Percentiles rank a stretch among this genome's conserved stretches.
Conservation (phyloP, 2,797 vertebrate species). For the Amblyopsis hoosieri region DNA sequence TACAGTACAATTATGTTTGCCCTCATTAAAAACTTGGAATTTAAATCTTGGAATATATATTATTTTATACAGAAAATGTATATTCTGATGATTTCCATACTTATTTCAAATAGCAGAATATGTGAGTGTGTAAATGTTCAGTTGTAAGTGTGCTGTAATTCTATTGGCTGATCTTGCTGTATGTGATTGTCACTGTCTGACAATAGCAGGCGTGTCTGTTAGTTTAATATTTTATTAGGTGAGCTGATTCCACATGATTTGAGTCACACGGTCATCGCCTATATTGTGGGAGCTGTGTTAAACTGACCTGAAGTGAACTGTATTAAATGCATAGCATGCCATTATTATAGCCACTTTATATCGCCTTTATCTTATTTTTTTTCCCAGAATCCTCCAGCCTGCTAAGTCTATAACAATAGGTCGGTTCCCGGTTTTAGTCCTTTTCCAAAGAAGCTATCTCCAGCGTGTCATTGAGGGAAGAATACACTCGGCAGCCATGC, state of each 20-base stretch:
- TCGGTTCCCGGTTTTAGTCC: conserved; percentile 45
- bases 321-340: conserved; percentile 37
- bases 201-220: conserved; percentile 49
- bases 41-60: no score
- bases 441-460: conserved; percentile 61
- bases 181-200: conserved; percentile 42
- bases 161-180: conserved; percentile 65
- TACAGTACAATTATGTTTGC: no score
- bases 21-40: no score
- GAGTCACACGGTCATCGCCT: conserved; percentile 26
- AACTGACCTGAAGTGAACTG: conserved; percentile 1
- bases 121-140: not conserved
- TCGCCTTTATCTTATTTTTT: conserved; percentile 54
- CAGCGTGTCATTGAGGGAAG: conserved; percentile 48
- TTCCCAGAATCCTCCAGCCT: conserved; percentile 38
- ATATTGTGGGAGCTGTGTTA: conserved; percentile 10
- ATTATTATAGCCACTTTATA: conserved; percentile 38
- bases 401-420: conserved; percentile 58
- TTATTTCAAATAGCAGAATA: no score
- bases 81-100: no score
- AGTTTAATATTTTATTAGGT: conserved; percentile 45
- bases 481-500: conserved; percentile 51
- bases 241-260: conserved; percentile 41
- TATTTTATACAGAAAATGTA: no score
- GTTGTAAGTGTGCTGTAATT: conserved; percentile 42